These are phyloP conservation scores for Tenthredo amoena DNA, from an alignment of 2,888 invertebrate genomes.

Conservation along the genomic window DNA sequence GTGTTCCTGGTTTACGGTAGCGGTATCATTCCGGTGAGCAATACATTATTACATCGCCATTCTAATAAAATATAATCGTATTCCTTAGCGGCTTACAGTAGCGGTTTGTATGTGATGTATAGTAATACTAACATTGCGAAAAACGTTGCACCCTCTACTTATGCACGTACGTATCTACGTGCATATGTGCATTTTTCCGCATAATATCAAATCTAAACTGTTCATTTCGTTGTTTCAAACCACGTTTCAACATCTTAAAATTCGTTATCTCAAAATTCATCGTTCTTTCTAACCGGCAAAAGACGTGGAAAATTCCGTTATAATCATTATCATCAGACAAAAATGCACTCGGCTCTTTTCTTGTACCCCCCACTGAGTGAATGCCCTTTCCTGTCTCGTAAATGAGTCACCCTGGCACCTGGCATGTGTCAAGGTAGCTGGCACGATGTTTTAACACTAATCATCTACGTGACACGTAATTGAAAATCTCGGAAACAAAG, in stretches of 20 bases:
- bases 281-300: neutral
- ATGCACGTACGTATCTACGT: neutral
- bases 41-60: neutral
- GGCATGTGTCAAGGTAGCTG: constrained; percentile 38
- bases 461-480: constrained; percentile 15
- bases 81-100: constrained; percentile 39
- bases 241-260: neutral
- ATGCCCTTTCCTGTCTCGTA: constrained; percentile 12
- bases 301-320: neutral
- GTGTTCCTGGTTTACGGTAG: neutral
- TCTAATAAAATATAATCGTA: neutral
- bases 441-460: constrained; percentile 1
- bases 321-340: constrained; percentile 19
- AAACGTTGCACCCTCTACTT: neutral
- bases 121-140: constrained; percentile 37
- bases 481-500: neutral
- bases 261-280: neutral
- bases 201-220: neutral
- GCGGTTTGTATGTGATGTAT: constrained; percentile 7
- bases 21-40: constrained; percentile 1
- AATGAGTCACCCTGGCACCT: constrained; percentile 49
- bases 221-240: neutral
- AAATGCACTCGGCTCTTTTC: constrained; percentile 14
- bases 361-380: constrained; percentile 30
- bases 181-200: neutral